These are phyloP conservation scores for Hemibates koningsi DNA, from an alignment of 2,113 vertebrate genomes.

Conservation along the genomic window DNA sequence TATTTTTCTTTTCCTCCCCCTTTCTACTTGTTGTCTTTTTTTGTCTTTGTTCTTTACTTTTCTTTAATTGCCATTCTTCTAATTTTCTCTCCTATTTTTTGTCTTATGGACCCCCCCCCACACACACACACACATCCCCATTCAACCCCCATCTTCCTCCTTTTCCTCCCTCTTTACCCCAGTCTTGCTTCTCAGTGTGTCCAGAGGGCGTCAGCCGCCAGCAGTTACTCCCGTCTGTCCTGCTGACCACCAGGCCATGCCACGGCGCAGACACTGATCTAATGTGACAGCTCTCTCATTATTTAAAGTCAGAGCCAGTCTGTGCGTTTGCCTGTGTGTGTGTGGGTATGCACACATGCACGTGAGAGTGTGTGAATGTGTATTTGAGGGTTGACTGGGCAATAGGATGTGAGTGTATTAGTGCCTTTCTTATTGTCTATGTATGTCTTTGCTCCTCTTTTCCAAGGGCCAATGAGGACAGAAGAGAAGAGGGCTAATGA, in stretches of 20 bases:
- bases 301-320: conserved; percentile 60
- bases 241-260: conserved; percentile 60
- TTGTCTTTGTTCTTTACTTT: neutral
- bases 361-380: neutral
- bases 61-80: neutral
- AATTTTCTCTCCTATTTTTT: neutral
- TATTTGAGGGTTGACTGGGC: neutral
- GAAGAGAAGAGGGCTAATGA: conserved; percentile 43
- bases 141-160: neutral
- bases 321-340: conserved; percentile 3
- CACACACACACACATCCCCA: neutral
- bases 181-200: conserved; percentile 6
- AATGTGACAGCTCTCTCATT: conserved; percentile 70
- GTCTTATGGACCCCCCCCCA: neutral
- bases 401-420: neutral
- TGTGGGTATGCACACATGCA: neutral
- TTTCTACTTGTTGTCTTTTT: neutral
- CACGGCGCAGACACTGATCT: conserved; percentile 40
- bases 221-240: conserved; percentile 39
- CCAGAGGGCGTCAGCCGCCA: conserved; percentile 44
- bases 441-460: conserved; percentile 29
- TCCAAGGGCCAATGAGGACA: conserved; percentile 32
- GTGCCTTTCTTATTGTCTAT: neutral
- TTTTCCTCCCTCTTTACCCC: neutral
- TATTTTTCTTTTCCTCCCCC: neutral